Percentiles rank a stretch among this genome's conserved stretches.
Conservation (phyloP, 2,888 invertebrate species). For the Cheilosia vernalis region DNA sequence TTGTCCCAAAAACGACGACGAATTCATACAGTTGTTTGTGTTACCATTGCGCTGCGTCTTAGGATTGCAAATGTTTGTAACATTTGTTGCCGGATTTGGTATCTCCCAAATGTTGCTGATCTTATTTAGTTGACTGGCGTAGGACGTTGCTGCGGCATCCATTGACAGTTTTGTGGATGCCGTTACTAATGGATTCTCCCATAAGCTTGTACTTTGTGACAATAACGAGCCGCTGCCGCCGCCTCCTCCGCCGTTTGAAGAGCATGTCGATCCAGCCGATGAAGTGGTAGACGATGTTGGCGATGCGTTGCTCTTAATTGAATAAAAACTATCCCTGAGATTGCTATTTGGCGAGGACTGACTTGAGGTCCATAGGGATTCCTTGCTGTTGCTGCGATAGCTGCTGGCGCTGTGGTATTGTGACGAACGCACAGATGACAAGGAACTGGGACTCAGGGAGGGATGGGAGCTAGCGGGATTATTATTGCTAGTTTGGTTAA, state of each 20-base stretch:
- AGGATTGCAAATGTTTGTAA: conserved; percentile 58
- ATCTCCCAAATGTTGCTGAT: conserved; percentile 82
- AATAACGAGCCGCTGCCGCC: conserved; percentile 37
- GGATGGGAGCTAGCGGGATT: conserved; percentile 77
- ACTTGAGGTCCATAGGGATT: conserved; percentile 81
- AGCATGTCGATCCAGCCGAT: conserved; percentile 77
- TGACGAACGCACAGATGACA: conserved; percentile 75
- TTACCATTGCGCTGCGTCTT: conserved; percentile 59
- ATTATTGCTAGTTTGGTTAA: conserved; percentile 62
- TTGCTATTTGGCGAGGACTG: conserved; percentile 81
- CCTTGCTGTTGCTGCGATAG: conserved; percentile 82
- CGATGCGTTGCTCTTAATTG: conserved; percentile 73
- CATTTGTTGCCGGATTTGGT: conserved; percentile 74
- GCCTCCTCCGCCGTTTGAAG: conserved; percentile 64
- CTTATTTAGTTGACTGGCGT: conserved; percentile 78
- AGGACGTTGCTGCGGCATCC: conserved; percentile 64
- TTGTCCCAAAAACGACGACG: conserved; percentile 66
- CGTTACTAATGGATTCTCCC: conserved; percentile 75
- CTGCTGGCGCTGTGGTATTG: conserved; percentile 77
- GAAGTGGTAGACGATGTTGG: conserved; percentile 79
- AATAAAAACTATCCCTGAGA: conserved; percentile 79
- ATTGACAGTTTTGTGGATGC: conserved; percentile 75
- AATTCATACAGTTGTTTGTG: conserved; percentile 50
- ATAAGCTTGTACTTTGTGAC: conserved; percentile 74
- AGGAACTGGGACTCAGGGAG: conserved; percentile 81